Evolutionary conservation across 2,113 vertebrate genomes (phyloP).

Genomic region (Daphoenositta chrysoptera): DNA sequence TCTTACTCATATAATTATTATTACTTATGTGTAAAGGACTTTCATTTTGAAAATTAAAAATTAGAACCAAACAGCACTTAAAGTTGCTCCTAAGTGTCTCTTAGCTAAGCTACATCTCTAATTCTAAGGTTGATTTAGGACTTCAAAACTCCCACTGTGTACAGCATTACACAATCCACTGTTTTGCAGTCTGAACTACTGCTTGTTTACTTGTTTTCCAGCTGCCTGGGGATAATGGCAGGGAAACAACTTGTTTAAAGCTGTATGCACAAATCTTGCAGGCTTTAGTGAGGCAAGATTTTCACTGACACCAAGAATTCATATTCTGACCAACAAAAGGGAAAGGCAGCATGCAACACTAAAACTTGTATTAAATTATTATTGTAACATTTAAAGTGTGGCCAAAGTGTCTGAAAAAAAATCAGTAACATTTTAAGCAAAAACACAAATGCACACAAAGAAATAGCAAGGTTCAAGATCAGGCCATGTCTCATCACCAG

Average conservation of each 20-base stretch:
- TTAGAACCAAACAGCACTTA: background rate
- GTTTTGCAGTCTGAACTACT: background rate
- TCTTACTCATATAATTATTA: background rate
- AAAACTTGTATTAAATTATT: background rate
- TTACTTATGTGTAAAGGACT: background rate
- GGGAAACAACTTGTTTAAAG: slow-evolving; percentile 16
- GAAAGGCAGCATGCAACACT: background rate
- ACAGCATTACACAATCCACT: background rate
- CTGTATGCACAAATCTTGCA: background rate
- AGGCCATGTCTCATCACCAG: background rate
- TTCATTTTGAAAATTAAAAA: background rate
- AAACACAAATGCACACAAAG: background rate
- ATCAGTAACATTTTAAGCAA: background rate
- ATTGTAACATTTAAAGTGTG: background rate
- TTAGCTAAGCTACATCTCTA: background rate
- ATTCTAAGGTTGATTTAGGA: background rate
- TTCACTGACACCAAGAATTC: background rate
- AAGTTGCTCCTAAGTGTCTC: background rate
- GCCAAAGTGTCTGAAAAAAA: background rate
- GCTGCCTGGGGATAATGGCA: slow-evolving; percentile 5
- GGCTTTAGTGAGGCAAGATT: background rate
- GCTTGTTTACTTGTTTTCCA: slow-evolving; percentile 13
- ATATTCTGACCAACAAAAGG: background rate
- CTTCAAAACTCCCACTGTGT: background rate
- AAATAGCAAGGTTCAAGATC: background rate